Base-by-base conservation (phyloP, 2,113 vertebrate species). In the Aspiorhynchus laticeps region DNA sequence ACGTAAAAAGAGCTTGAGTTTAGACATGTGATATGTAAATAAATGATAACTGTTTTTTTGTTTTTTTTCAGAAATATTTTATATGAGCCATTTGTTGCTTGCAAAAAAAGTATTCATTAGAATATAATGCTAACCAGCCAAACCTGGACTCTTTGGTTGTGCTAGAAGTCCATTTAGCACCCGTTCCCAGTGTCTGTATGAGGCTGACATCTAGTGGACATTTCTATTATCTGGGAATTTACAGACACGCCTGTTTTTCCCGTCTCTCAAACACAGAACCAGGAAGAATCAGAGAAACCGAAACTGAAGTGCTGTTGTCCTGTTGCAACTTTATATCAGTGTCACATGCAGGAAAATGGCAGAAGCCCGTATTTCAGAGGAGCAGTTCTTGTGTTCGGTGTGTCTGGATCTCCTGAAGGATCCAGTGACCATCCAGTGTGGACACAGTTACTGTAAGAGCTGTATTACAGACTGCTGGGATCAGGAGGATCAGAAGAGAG, bases 321-420 rank as follows among this genome's bases (percentile, higher is more conserved):
- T 19, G 67, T 36, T 73, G 33, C 63, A 31, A 1, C 5, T 28
- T 36, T 71, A 31, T 69, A 69, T 31, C 65, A 5, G 1, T 8
- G 11, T 71, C 8, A 71, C 33, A 21, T 38, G 2, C 33, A 43
- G 26, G 17, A 48, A 80, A 43, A 86, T 86, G 63, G 46, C 76
- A 31, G 46, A 80, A 19, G n/a, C 63, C 14, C 41, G 65, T 53
- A 79, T 86, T 53, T 86, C 75, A 86, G 31, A 38, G 31, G 12
- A 31, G n/a, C 75, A 79, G 5, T 79, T 67, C 26, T 12, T 46
- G 11, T 46, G 63, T 46, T 10, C 11, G 2, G 43, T 46, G 43
- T 46, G 43, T 46, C 43, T 46, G 43, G 43, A 12, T 46, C 43
- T 46, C 11, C 43, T 43, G 41, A 46, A 46, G 10, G 10, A 43